A percentile compares a stretch with the other conserved stretches of the same genome.
phyloP scores from a whole-genome alignment of 2,113 vertebrate species.

The Neofelis nebulosa region DNA sequence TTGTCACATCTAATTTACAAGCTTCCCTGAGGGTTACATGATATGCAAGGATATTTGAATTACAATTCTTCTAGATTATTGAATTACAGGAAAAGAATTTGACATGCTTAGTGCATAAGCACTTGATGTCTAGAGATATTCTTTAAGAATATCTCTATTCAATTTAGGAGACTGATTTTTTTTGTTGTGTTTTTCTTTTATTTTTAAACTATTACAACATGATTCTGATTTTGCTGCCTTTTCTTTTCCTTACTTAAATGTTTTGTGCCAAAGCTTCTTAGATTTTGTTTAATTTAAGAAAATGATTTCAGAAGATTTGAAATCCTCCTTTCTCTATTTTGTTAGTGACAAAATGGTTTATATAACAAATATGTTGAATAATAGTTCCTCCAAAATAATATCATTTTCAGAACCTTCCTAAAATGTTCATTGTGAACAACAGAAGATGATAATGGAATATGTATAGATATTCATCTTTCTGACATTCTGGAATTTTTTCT shows the following conservation, averaged over 20 bases:
- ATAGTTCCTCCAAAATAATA: constrained; percentile 18
- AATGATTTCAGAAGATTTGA: constrained; percentile 45
- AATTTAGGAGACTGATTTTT: constrained; percentile 65
- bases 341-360: constrained; percentile 26
- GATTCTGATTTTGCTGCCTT: constrained; percentile 45
- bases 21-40: constrained; percentile 60
- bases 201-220: constrained; percentile 53
- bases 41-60: constrained; percentile 67
- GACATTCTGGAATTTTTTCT: constrained; percentile 3
- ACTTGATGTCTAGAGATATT: constrained; percentile 74
- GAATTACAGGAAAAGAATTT: constrained; percentile 75
- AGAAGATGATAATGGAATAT: constrained; percentile 57
- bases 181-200: constrained; percentile 32
- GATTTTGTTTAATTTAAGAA: constrained; percentile 58
- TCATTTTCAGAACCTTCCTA: constrained; percentile 49
- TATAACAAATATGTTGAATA: constrained; percentile 18
- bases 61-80: constrained; percentile 61
- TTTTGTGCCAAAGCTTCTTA: constrained; percentile 49
- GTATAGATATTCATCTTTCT: constrained; percentile 6
- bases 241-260: constrained; percentile 64
- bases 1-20: constrained; percentile 67
- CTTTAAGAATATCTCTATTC: constrained; percentile 60
- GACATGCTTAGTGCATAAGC: constrained; percentile 65
- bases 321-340: constrained; percentile 24
- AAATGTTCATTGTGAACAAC: constrained; percentile 66